These are phyloP conservation scores for Hippocampus guttulatus DNA, from an alignment of 2,113 vertebrate species.

Conservation along the genomic window DNA sequence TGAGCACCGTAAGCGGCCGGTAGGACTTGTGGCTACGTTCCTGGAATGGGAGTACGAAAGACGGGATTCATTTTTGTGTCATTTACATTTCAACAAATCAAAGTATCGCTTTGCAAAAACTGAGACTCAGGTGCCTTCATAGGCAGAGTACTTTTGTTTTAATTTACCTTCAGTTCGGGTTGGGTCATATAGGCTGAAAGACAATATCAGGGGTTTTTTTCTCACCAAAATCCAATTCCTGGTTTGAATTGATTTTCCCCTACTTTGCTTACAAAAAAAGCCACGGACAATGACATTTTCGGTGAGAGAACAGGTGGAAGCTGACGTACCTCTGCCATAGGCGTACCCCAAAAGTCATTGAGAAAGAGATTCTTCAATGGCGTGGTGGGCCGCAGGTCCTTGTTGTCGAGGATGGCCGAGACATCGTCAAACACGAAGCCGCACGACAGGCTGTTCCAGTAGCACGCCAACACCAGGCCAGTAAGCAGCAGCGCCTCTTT, in stretches of 20 bases:
- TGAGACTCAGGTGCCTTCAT: too few relatives aligned
- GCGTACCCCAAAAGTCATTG: slow-evolving; percentile 99
- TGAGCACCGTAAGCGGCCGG: slow-evolving; percentile 91
- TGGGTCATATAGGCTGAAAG: neutral
- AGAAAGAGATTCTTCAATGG: slow-evolving; percentile 88
- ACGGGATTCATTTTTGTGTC: neutral
- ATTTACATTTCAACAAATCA: neutral
- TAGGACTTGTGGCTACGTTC: slow-evolving; percentile 98
- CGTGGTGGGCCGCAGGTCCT: slow-evolving; percentile 93
- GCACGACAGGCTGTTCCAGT: slow-evolving; percentile 95
- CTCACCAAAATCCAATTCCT: neutral
- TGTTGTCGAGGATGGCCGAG: slow-evolving; percentile 96
- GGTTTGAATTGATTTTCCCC: neutral
- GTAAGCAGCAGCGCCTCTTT: slow-evolving; percentile 86
- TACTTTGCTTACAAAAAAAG: neutral
- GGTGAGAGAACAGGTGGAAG: neutral
- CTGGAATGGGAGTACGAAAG: slow-evolving; percentile 61
- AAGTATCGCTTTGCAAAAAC: too few relatives aligned
- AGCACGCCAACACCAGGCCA: slow-evolving; percentile 85
- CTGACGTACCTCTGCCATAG: slow-evolving; percentile 87
- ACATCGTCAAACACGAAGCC: slow-evolving; percentile 98
- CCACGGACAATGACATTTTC: neutral
- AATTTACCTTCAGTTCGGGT: neutral
- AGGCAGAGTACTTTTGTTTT: too few relatives aligned
- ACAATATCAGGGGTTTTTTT: neutral